phyloP scores from a whole-genome alignment of 2,797 vertebrate genomes.

The Pantherophis vulpinus region DNA sequence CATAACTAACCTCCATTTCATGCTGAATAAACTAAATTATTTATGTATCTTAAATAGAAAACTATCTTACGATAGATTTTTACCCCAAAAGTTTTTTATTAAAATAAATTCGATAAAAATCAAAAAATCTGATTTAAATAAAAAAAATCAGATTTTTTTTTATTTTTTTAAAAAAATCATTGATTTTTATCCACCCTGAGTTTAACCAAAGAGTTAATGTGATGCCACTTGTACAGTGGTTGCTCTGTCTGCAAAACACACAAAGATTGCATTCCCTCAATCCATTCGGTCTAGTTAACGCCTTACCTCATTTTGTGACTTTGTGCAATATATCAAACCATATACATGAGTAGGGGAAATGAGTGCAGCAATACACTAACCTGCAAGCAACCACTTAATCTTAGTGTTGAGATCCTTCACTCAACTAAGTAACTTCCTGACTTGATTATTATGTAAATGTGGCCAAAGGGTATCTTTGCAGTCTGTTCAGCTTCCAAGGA shows the following conservation, averaged over 20 bases:
- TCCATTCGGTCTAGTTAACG: not conserved
- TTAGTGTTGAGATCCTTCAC: not conserved
- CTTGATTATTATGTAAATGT: not conserved
- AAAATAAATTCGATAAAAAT: too few species aligned
- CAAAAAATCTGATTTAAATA: too few species aligned
- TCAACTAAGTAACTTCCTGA: not conserved
- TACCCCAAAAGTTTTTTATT: too few species aligned
- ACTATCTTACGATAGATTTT: too few species aligned
- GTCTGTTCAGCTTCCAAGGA: conserved; percentile 19
- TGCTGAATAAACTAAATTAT: too few species aligned
- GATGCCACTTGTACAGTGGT: not conserved
- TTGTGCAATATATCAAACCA: not conserved
- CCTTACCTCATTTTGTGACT: not conserved
- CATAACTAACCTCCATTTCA: too few species aligned
- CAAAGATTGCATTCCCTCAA: not conserved
- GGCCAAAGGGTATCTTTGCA: not conserved
- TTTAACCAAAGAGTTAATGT: not conserved
- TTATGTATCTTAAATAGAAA: too few species aligned
- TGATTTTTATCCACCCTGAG: too few species aligned
- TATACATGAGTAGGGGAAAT: not conserved
- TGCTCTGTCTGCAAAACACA: not conserved
- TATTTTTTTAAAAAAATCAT: too few species aligned
- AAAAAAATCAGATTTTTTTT: too few species aligned
- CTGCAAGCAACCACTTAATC: not conserved
- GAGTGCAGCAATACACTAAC: not conserved